Conservation (phyloP, 2,113 vertebrate species). For the Sigmodon hispidus region DNA sequence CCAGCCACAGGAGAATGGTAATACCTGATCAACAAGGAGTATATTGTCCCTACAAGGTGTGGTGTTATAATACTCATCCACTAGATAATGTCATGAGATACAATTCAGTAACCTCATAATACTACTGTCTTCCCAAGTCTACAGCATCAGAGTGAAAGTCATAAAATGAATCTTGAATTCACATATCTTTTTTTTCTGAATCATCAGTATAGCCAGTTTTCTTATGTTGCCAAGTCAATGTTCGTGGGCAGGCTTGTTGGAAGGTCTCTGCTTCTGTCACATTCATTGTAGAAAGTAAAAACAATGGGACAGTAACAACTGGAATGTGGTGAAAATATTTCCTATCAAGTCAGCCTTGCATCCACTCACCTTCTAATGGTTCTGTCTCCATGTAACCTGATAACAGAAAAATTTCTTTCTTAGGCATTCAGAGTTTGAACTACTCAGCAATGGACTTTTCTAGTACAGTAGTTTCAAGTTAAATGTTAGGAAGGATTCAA, state of each 20-base stretch:
- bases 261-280: neutral
- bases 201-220: neutral
- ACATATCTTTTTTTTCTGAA: neutral
- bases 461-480: neutral
- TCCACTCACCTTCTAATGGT: neutral
- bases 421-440: neutral
- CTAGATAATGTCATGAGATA: neutral
- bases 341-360: neutral
- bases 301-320: neutral
- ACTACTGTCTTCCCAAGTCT: neutral
- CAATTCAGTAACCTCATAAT: neutral
- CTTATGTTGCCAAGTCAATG: neutral
- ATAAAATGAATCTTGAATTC: neutral
- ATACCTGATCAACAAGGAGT: neutral
- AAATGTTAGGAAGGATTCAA: neutral
- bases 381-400: neutral
- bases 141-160: neutral
- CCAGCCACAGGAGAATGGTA: neutral
- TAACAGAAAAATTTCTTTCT: neutral
- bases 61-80: neutral
- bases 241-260: neutral
- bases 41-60: neutral
- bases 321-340: neutral
- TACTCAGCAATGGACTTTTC: neutral
- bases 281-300: neutral